Percentiles rank a stretch among this genome's conserved stretches.
These are phyloP conservation scores for Thunnus maccoyii DNA, from an alignment of 2,113 vertebrate genomes.

Conservation along the genomic window DNA sequence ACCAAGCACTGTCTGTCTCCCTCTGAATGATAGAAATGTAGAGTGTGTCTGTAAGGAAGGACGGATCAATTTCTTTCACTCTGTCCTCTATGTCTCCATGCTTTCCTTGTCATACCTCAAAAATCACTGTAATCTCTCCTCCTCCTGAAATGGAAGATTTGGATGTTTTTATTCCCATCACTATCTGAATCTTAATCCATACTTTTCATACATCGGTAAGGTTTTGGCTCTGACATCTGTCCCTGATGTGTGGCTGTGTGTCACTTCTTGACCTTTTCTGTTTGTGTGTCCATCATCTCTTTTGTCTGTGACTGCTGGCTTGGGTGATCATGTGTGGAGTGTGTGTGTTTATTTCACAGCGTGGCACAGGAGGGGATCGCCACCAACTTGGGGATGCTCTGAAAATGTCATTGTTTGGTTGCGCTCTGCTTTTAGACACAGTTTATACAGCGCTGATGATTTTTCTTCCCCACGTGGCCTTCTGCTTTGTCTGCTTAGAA, in stretches of 20 bases:
- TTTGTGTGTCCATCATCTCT: conserved; percentile 59
- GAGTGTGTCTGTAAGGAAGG: conserved; percentile 69
- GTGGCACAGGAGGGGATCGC: conserved; percentile 51
- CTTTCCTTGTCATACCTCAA: conserved; percentile 63
- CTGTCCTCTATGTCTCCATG: conserved; percentile 57
- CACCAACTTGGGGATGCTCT: conserved; percentile 64
- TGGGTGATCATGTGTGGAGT: conserved; percentile 58
- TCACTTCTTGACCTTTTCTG: conserved; percentile 65
- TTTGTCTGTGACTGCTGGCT: conserved; percentile 70
- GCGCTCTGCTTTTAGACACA: conserved; percentile 75
- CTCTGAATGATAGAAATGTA: conserved; percentile 82
- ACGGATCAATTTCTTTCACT: conserved; percentile 79
- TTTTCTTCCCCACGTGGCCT: conserved; percentile 68
- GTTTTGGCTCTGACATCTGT: conserved; percentile 60
- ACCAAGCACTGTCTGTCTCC: conserved; percentile 71
- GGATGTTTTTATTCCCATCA: conserved; percentile 15
- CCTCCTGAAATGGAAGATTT: conserved; percentile 46
- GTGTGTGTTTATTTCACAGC: conserved; percentile 65
- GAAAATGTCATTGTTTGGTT: conserved; percentile 85
- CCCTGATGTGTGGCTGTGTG: conserved; percentile 67
- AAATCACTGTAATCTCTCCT: conserved; percentile 59
- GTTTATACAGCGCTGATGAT: conserved; percentile 79
- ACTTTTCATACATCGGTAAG: conserved; percentile 38
- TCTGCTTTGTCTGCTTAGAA: conserved; percentile 79
- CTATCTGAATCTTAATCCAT: conserved; percentile 60